phyloP scores from a whole-genome alignment of 2,113 vertebrate species.

The Callorhinus ursinus region DNA sequence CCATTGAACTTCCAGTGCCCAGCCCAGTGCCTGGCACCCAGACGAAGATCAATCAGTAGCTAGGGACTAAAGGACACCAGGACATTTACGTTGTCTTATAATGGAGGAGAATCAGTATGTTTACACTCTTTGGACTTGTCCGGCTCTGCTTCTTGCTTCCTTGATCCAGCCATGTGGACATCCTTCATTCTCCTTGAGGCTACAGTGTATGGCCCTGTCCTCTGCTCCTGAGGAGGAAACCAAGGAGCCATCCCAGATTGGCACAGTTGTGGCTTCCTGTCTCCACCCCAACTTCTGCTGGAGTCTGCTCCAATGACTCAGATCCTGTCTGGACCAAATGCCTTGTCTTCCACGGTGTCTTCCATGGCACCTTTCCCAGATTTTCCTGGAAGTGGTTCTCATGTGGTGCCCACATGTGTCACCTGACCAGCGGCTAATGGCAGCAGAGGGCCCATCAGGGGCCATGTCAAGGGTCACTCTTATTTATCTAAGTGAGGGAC shows the following conservation, averaged over 20 bases:
- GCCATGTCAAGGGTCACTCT: background rate
- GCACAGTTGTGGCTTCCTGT: background rate
- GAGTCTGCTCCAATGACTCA: background rate
- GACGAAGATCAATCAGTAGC: background rate
- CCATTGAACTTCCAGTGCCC: background rate
- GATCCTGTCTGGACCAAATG: background rate
- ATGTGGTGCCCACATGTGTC: background rate
- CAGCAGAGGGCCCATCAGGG: background rate
- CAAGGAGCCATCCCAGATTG: background rate
- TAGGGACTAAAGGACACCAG: background rate
- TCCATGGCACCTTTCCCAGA: background rate
- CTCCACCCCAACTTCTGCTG: background rate
- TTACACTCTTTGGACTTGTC: background rate
- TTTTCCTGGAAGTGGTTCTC: background rate
- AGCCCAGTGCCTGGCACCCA: background rate
- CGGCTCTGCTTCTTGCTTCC: background rate
- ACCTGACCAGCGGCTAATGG: background rate
- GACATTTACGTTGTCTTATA: no score
- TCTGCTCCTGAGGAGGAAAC: background rate
- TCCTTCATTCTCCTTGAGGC: background rate
- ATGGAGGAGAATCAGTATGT: background rate
- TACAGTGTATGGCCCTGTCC: background rate
- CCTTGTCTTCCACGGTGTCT: background rate
- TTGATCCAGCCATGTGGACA: background rate
- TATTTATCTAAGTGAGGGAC: background rate